Evolutionary conservation across 2,888 invertebrate species (phyloP), one percentile per base, ranked within the genome.

Genomic region (Sarcophaga variegata): DNA sequence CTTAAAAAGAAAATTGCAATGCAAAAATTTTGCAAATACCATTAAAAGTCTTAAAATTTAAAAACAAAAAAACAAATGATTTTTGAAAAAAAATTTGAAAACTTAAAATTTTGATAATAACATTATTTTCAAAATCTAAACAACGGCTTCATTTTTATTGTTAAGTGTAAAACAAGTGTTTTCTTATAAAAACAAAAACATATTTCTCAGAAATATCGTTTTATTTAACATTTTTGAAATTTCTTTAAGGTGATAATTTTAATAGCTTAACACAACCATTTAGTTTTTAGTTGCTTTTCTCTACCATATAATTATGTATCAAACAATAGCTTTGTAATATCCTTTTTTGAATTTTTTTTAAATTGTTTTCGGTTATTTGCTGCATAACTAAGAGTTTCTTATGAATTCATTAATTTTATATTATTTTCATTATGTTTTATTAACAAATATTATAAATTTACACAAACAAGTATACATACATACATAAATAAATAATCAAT

Each of bases 401-500:
- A 37, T 37, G 37, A 37, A 37, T 37, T 37, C 8, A 37, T 37
- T 37, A 37, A 37, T 37, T 37, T 37, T 37, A 37, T 37, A 37
- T 37, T 1, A 8, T 37, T 37, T 37, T 37, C 37, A 37, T 37
- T 8, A 37, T 62, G 20, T 62, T 62, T n/a, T n/a, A 62, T 62
- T 62, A 20, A 62, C 14, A 62, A 62, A 20, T n/a, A 20, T 62
- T 62, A 3, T 20, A 62, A 62, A 62, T 62, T 62, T 62, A 62
- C n/a, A 14, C 54, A 14, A 14, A 14, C 17, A 54, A 54, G 1
- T 3, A 54, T 17, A 17, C 4, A 11, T 14, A 49, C 49, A 49
- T 37, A 54, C 4, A 54, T 54, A 22, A 22, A 22, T 22, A 54
- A 54, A 54, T 54, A 54, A 60, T 25, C 71, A 71, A 83, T 76